Evolutionary conservation across 2,113 vertebrate species (phyloP).

Genomic region (Accipiter cooperii): DNA sequence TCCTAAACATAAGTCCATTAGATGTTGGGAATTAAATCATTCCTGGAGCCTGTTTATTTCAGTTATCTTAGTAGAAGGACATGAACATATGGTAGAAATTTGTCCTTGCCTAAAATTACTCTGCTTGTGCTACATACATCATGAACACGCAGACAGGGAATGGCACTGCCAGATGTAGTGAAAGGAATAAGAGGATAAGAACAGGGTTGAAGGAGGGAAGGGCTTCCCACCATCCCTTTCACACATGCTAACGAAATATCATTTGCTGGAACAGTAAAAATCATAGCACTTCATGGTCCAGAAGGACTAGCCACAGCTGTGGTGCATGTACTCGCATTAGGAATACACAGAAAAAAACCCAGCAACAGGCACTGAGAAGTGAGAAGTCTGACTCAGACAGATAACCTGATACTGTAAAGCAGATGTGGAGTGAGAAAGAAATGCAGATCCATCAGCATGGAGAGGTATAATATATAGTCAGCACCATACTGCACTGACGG

Average conservation of each 20-base stretch:
- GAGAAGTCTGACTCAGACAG: conserved; percentile 4
- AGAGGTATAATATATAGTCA: not conserved
- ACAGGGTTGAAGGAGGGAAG: not conserved
- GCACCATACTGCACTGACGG: not conserved
- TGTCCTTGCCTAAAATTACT: conserved; percentile 31
- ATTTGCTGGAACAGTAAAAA: not conserved
- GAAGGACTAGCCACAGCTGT: conserved; percentile 5
- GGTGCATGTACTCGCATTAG: not conserved
- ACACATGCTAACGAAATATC: not conserved
- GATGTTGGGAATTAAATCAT: not conserved
- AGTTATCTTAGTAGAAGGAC: conserved; percentile 3
- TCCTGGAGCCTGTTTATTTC: not conserved
- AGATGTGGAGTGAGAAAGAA: conserved; percentile 15
- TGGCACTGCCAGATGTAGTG: not conserved
- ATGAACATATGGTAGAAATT: conserved; percentile 34
- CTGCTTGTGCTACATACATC: not conserved
- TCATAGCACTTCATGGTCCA: not conserved
- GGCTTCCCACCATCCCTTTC: not conserved
- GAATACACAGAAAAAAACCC: not conserved
- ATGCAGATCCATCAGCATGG: not conserved
- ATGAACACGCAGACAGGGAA: not conserved
- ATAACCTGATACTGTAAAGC: not conserved
- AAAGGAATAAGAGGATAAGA: not conserved
- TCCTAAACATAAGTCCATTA: not conserved
- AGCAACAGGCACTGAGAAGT: not conserved